A percentile compares a stretch with the other conserved stretches of the same genome.
Evolutionary conservation across 2,113 vertebrate species (phyloP).

Genomic region (Eretmodus cyanostictus): DNA sequence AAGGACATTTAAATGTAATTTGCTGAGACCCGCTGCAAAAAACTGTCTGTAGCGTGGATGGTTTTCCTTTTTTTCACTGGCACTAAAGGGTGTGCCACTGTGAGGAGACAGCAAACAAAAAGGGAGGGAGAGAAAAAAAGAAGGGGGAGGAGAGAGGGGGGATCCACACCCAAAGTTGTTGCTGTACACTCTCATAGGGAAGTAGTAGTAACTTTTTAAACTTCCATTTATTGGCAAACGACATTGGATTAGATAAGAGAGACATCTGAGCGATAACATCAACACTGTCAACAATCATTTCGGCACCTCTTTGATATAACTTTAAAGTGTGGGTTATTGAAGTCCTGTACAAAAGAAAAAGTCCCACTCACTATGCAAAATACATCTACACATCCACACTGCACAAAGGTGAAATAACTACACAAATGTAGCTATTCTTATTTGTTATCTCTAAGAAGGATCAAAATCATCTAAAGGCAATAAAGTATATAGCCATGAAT

Average conservation of each 20-base stretch:
- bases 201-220: slow-evolving; percentile 33
- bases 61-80: not conserved
- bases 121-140: slow-evolving; percentile 28
- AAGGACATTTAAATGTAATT: not conserved
- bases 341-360: not conserved
- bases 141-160: slow-evolving; percentile 33
- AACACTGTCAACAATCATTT: not conserved
- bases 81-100: slow-evolving; percentile 60
- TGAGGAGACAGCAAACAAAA: slow-evolving; percentile 46
- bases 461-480: not conserved
- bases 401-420: not conserved
- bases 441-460: not conserved
- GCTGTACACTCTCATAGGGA: slow-evolving; percentile 6
- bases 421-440: not conserved
- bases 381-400: not conserved
- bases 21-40: not conserved
- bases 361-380: not conserved
- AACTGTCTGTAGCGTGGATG: not conserved
- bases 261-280: not conserved
- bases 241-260: not conserved
- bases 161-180: slow-evolving; percentile 65
- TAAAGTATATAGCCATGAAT: not conserved
- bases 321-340: not conserved
- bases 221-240: not conserved
- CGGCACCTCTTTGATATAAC: not conserved